phyloP scores from a whole-genome alignment of 2,888 invertebrate species.

The Dugesia japonica region DNA sequence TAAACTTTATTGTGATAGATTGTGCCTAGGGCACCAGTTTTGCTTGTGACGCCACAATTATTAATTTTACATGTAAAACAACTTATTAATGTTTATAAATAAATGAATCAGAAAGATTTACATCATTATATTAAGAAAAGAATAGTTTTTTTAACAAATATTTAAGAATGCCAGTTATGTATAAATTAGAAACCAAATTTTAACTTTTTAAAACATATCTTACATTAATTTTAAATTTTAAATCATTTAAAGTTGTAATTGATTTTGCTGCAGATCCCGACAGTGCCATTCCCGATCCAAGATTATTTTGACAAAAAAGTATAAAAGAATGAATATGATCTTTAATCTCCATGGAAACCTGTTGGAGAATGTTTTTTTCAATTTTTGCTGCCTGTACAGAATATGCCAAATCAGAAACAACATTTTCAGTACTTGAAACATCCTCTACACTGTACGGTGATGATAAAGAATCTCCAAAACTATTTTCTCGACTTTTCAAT shows the following conservation, averaged over 20 bases:
- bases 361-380: not conserved
- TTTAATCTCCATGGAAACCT: not conserved
- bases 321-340: constrained; percentile 8
- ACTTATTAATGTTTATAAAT: no score
- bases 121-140: no score
- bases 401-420: not conserved
- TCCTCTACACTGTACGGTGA: not conserved
- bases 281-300: not conserved
- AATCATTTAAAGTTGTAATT: not conserved
- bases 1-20: no score
- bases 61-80: no score
- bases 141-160: no score
- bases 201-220: no score
- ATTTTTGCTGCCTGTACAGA: constrained; percentile 3
- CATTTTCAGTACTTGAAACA: not conserved
- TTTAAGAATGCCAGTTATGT: no score
- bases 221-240: constrained; percentile 1
- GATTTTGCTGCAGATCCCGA: not conserved
- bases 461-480: constrained; percentile 4
- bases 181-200: no score
- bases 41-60: no score
- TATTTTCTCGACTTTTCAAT: not conserved
- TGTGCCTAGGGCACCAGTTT: no score
- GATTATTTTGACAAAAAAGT: not conserved
- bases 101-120: no score